Percentiles rank a stretch among this genome's conserved stretches.
These are phyloP conservation scores for Sphaerolaimus hirsutus DNA, from an alignment of 2,888 invertebrate genomes.

Conservation along the genomic window DNA sequence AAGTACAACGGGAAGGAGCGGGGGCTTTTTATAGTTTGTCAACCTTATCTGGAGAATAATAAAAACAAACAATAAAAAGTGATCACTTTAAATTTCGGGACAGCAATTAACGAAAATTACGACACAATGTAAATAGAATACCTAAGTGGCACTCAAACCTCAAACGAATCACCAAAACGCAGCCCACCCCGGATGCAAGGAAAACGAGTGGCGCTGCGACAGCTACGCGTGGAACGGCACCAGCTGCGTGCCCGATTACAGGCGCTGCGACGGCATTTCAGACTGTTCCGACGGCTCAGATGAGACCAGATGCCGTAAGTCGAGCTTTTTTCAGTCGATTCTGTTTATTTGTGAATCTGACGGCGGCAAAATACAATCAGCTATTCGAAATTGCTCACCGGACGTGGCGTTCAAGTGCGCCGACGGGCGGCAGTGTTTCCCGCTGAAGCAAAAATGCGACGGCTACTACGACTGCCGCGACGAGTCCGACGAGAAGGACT, in stretches of 20 bases:
- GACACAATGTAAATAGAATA: no score
- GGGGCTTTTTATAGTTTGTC: no score
- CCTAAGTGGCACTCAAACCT: constrained; percentile 1
- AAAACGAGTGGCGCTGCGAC: constrained; percentile 59
- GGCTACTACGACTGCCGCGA: constrained; percentile 58
- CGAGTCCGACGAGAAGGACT: constrained; percentile 53
- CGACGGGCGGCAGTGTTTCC: constrained; percentile 52
- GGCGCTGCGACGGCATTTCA: constrained; percentile 74
- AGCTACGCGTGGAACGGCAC: constrained; percentile 85
- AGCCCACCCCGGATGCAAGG: constrained; percentile 81
- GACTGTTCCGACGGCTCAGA: constrained; percentile 86
- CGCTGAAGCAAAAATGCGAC: constrained; percentile 65
- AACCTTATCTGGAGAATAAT: no score
- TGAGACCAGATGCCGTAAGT: constrained; percentile 75
- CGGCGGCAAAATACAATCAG: constrained; percentile 2
- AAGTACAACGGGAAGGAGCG: no score
- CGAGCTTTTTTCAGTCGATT: neutral
- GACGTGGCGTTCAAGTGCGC: constrained; percentile 45
- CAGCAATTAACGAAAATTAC: no score
- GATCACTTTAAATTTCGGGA: no score
- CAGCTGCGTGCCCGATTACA: constrained; percentile 73
- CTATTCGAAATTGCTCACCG: neutral
- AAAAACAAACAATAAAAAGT: no score
- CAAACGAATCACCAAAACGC: constrained; percentile 26
- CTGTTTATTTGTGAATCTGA: constrained; percentile 2